These are phyloP conservation scores for Cydia fagiglandana DNA, from an alignment of 1,140 invertebrate genomes.

Conservation along the genomic window DNA sequence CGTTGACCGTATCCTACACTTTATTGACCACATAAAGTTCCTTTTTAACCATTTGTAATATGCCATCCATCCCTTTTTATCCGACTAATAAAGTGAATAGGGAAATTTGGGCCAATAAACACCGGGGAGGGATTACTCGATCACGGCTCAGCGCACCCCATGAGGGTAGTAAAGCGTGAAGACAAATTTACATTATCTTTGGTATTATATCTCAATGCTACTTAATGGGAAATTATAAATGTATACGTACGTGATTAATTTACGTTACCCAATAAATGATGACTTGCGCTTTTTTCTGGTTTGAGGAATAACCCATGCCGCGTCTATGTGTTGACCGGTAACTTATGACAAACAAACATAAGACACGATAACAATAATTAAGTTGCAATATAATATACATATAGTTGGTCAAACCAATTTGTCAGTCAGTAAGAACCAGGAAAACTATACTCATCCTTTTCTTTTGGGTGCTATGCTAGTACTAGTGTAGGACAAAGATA, in stretches of 20 bases:
- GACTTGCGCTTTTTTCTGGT: background rate
- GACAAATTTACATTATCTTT: constrained; percentile 15
- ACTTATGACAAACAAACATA: too few species aligned
- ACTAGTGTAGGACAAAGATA: too few species aligned
- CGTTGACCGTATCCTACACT: background rate
- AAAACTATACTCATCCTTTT: too few species aligned
- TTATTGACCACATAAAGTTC: background rate
- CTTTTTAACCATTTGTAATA: background rate
- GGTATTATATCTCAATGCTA: background rate
- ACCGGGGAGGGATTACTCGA: background rate
- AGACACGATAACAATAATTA: too few species aligned
- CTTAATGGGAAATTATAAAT: background rate
- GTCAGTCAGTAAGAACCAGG: too few species aligned
- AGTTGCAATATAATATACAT: too few species aligned
- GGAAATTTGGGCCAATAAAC: constrained; percentile 18
- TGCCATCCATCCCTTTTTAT: background rate
- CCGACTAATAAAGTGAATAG: constrained; percentile 12
- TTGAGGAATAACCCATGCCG: too few species aligned
- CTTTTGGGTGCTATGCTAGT: too few species aligned
- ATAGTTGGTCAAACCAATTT: too few species aligned
- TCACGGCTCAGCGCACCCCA: background rate
- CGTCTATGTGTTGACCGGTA: too few species aligned
- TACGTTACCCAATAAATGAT: background rate
- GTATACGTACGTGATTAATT: background rate
- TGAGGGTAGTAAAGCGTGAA: constrained; percentile 5